phyloP scores from a whole-genome alignment of 2,797 vertebrate species.

The Chelonia mydas region DNA sequence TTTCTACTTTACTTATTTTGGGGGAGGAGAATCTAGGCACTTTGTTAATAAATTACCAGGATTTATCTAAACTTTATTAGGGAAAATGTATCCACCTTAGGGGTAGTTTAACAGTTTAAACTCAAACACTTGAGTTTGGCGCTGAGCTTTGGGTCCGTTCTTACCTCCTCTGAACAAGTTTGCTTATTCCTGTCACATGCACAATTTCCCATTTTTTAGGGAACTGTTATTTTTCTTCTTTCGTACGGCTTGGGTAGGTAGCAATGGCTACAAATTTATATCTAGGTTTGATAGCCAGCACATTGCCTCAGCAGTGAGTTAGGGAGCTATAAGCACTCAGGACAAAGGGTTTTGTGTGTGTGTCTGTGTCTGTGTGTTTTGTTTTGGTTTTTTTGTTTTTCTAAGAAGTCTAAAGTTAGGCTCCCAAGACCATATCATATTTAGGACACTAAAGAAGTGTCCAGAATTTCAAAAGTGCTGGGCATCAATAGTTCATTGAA shows the following conservation, averaged over 20 bases:
- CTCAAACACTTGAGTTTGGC: not conserved
- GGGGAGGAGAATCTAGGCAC: not conserved
- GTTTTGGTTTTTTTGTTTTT: not conserved
- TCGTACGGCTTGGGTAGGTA: no score
- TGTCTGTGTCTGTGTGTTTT: no score
- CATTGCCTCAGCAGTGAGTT: no score
- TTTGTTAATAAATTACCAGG: not conserved
- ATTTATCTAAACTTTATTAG: not conserved
- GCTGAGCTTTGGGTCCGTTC: not conserved
- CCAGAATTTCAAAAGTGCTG: not conserved
- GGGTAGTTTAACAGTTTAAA: not conserved
- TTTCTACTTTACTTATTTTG: fast-evolving
- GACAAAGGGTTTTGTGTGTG: not conserved
- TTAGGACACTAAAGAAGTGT: not conserved
- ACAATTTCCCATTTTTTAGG: not conserved
- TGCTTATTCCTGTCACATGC: not conserved
- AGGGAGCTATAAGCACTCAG: not conserved
- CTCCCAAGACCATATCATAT: not conserved
- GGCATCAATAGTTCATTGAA: fast-evolving
- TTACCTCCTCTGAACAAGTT: not conserved
- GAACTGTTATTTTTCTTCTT: no score
- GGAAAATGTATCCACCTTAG: not conserved
- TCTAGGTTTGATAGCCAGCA: no score
- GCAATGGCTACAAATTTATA: no score
- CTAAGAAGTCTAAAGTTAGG: not conserved